A percentile compares a stretch with the other conserved stretches of the same genome.
Evolutionary conservation across 2,797 vertebrate species (phyloP).

Genomic region (Sebastes oblongus): DNA sequence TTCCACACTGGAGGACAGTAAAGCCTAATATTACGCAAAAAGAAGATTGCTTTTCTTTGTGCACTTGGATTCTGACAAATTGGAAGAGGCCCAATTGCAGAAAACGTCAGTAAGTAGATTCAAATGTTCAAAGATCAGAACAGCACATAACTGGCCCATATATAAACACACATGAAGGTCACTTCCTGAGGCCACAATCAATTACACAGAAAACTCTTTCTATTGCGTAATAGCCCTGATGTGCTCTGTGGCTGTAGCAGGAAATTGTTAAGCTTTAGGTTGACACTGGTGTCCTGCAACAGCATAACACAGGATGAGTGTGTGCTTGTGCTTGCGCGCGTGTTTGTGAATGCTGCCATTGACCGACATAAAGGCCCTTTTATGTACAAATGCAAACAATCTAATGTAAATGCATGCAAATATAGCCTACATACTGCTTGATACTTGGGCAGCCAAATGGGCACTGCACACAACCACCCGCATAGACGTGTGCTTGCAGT

Average conservation of each 20-base stretch:
- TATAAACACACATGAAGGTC: not conserved
- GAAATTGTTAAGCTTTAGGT: not conserved
- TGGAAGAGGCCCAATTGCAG: not conserved
- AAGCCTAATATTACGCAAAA: not conserved
- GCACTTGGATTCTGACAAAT: not conserved
- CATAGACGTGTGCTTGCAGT: not conserved
- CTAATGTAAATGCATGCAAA: constrained; percentile 60
- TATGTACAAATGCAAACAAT: constrained; percentile 39
- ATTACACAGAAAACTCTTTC: constrained; percentile 17
- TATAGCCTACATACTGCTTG: not conserved
- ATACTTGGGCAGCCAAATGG: not conserved
- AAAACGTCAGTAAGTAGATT: not conserved
- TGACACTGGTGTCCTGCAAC: constrained; percentile 1
- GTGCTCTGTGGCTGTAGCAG: not conserved
- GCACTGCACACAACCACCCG: not conserved
- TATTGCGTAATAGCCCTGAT: constrained; percentile 24
- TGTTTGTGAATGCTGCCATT: constrained; percentile 25
- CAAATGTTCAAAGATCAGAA: constrained; percentile 26
- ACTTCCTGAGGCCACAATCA: constrained; percentile 3
- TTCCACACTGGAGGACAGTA: not conserved
- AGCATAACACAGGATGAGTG: constrained; percentile 1
- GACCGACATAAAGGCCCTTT: constrained; percentile 15
- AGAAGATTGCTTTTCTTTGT: not conserved
- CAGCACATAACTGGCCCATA: not conserved
- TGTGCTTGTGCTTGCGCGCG: not conserved